These are phyloP conservation scores for Diacarnus erythraeanus DNA, from an alignment of 37 sponge, comb jelly and placozoan species.

Conservation along the genomic window DNA sequence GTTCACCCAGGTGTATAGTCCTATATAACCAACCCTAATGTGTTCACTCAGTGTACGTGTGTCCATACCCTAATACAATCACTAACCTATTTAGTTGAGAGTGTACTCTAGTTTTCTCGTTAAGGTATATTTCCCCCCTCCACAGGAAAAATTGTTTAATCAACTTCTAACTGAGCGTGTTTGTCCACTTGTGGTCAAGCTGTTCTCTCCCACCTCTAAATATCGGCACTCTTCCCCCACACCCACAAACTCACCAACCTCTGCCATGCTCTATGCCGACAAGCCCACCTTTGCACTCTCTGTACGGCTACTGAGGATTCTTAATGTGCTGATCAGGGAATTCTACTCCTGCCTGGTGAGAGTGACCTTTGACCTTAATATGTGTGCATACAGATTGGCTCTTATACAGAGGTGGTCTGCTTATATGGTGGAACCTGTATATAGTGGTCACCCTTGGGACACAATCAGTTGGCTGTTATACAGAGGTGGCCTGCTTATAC, in stretches of 20 bases:
- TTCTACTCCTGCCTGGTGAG: constrained; percentile 77
- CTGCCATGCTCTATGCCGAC: constrained; percentile 52
- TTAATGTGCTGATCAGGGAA: constrained; percentile 73
- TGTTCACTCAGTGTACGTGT: no score
- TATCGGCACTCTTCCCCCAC: constrained; percentile 45
- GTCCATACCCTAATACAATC: not conserved
- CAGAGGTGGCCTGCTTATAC: no score
- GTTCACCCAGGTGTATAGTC: no score
- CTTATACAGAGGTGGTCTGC: no score
- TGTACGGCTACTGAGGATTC: constrained; percentile 81
- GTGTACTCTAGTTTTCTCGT: no score
- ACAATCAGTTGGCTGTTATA: no score
- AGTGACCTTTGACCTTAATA: not conserved
- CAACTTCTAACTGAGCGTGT: constrained; percentile 91
- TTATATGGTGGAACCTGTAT: no score
- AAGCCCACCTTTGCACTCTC: constrained; percentile 79
- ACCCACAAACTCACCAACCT: constrained; percentile 17
- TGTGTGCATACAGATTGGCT: no score
- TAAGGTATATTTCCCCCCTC: not conserved
- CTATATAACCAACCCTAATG: no score
- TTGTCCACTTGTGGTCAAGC: constrained; percentile 92
- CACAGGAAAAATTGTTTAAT: constrained; percentile 61
- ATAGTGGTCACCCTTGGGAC: no score
- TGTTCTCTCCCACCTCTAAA: constrained; percentile 90
- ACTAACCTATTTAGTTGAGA: not conserved